Conservation (phyloP, 2,113 vertebrate species). For the Oncorhynchus mykiss region DNA sequence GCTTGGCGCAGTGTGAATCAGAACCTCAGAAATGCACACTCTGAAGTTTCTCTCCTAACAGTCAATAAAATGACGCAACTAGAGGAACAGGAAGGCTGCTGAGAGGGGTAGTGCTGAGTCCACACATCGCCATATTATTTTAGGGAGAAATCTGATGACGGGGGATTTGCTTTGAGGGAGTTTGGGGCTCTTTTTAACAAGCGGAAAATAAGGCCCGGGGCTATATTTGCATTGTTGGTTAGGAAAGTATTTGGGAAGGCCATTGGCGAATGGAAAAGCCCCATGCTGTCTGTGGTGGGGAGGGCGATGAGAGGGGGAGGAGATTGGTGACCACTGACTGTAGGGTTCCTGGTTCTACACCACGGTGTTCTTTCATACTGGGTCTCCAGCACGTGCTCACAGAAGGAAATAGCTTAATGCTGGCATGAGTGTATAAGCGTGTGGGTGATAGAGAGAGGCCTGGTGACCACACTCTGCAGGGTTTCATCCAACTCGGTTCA, state of each 20-base stretch:
- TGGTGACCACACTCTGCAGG: conserved; percentile 11
- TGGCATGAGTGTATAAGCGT: neutral
- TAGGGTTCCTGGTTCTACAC: conserved; percentile 8
- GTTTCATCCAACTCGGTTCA: neutral
- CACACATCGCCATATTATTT: conserved; percentile 62
- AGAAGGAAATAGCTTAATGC: neutral
- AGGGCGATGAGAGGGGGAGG: neutral
- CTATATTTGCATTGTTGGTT: conserved; percentile 61
- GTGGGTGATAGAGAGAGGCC: neutral
- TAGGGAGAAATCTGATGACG: conserved; percentile 67
- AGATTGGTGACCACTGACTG: conserved; percentile 28
- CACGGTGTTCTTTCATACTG: conserved; percentile 20
- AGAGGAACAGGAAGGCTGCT: conserved; percentile 21
- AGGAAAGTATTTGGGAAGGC: conserved; percentile 63
- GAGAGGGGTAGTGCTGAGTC: conserved; percentile 59
- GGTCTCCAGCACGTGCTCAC: conserved; percentile 17
- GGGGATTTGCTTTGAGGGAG: conserved; percentile 40
- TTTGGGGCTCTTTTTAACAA: conserved; percentile 57
- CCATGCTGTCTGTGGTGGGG: conserved; percentile 12
- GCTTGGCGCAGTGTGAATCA: neutral
- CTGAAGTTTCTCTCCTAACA: conserved; percentile 40
- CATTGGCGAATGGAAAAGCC: conserved; percentile 53
- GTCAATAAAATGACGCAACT: conserved; percentile 48
- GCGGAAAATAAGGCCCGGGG: conserved; percentile 65
- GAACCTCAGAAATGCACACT: conserved; percentile 27